Base-by-base conservation (phyloP, 2,113 vertebrate genomes). In the Burhinus oedicnemus region DNA sequence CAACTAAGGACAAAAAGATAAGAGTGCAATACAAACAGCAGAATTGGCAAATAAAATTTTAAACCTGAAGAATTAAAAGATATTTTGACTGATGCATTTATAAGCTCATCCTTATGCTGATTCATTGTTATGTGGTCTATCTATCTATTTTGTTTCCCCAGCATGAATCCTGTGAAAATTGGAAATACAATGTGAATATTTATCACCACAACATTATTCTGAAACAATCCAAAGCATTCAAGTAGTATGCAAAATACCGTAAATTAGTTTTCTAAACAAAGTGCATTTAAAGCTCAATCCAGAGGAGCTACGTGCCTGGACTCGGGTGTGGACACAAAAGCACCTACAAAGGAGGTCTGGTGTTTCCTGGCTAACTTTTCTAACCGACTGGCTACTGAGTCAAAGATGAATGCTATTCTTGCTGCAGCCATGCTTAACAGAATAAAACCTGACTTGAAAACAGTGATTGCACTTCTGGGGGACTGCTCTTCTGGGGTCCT, bases 1-100 rank as follows among this genome's bases (percentile, higher is more conserved):
- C 78, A 95, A 77, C 51, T 95, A 91, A 97, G 95, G 94, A 93
- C 87, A 94, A 58, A 87, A 86, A 93, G 83, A 76, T 69, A 64
- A 47, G 52, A 79, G 20, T 44, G 71, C 42, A 76, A 90, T 85
- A 40, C n/a, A 66, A 93, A 80, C 58, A 87, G 57, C 19, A 69
- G 84, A 83, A 75, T 0, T 66, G 44, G 70, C 45, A 95, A 95
- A 85, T 54, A 95, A 89, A 91, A 91, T 42, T 91, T 82, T 76
- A 91, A 85, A 95, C 62, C 14, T 23, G 30, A 85, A 70, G 78
- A 96, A 91, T 85, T 92, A 87, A 77, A 83, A 91, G 40, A 19
- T 87, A 72, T 62, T 87, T 95, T 89, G 70, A 93, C 61, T 92
- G 95, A 79, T 13, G 6, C 52, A 54, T 75, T 94, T 83, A 57